phyloP scores from a whole-genome alignment of 2,113 vertebrate species.

The Planiliza haematocheilus region DNA sequence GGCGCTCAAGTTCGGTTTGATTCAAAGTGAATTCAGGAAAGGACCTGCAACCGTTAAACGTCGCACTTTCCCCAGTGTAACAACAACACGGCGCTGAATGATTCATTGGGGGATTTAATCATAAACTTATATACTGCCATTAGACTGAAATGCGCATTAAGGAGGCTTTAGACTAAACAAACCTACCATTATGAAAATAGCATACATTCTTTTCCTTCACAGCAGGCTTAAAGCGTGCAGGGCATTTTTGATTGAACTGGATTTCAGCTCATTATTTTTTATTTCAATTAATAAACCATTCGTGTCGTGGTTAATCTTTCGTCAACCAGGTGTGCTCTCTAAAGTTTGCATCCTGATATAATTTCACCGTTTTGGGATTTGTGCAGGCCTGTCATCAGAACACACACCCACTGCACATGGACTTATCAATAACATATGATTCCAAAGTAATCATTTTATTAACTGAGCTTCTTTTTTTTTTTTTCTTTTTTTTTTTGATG shows the following conservation, averaged over 20 bases:
- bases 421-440: no score
- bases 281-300: no score
- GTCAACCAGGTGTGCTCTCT: no score
- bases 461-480: no score
- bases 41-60: constrained; percentile 1
- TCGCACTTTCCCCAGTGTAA: not conserved
- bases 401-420: no score
- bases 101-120: not conserved
- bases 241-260: constrained; percentile 19
- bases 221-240: constrained; percentile 18
- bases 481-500: no score
- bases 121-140: not conserved
- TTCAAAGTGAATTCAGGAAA: constrained; percentile 6
- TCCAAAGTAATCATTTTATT: no score
- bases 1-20: constrained; percentile 30
- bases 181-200: not conserved
- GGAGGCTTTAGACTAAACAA: constrained; percentile 3
- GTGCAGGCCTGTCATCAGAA: no score
- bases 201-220: constrained; percentile 2
- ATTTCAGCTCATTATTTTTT: no score
- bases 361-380: no score
- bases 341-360: no score
- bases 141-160: not conserved
- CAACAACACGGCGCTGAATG: constrained; percentile 20
- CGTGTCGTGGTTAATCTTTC: no score